Evolutionary conservation across 2,797 vertebrate genomes (phyloP).

Genomic region (Poecilia gillii): DNA sequence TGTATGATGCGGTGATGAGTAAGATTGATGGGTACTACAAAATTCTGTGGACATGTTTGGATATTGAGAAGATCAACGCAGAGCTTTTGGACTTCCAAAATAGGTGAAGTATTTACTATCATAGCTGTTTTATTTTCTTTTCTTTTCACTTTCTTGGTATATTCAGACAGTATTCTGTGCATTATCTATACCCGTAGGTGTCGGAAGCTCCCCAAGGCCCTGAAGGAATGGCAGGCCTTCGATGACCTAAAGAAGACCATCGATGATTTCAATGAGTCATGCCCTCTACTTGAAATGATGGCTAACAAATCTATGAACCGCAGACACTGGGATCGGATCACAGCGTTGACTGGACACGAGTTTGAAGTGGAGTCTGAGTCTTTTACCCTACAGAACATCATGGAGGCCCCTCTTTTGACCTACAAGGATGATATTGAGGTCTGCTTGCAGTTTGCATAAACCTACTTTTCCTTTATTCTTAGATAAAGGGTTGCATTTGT

Average conservation of each 20-base stretch:
- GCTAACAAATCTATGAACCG: conserved; percentile 87
- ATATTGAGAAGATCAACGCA: conserved; percentile 84
- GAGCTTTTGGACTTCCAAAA: conserved; percentile 86
- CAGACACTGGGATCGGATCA: conserved; percentile 88
- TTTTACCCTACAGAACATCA: conserved; percentile 86
- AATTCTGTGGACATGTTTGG: conserved; percentile 83
- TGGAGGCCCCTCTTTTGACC: conserved; percentile 88
- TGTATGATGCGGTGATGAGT: conserved; percentile 84
- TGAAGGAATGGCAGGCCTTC: conserved; percentile 90
- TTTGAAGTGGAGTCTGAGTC: conserved; percentile 85
- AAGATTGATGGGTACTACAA: conserved; percentile 83
- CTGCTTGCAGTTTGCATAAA: conserved; percentile 8
- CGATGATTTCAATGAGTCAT: conserved; percentile 90
- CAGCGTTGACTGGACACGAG: conserved; percentile 80
- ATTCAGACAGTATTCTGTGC: not conserved
- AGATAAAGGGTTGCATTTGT: not conserved
- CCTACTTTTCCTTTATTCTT: not conserved
- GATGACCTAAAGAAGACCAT: conserved; percentile 87
- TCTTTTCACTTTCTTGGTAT: not conserved
- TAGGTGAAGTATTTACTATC: conserved; percentile 65
- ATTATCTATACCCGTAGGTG: conserved; percentile 74
- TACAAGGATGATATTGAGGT: conserved; percentile 94
- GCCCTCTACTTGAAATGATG: conserved; percentile 89
- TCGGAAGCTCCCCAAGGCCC: conserved; percentile 84
- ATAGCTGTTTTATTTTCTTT: rapidly evolving